phyloP scores from a whole-genome alignment of 2,888 invertebrate species.

The Fabriciana adippe region DNA sequence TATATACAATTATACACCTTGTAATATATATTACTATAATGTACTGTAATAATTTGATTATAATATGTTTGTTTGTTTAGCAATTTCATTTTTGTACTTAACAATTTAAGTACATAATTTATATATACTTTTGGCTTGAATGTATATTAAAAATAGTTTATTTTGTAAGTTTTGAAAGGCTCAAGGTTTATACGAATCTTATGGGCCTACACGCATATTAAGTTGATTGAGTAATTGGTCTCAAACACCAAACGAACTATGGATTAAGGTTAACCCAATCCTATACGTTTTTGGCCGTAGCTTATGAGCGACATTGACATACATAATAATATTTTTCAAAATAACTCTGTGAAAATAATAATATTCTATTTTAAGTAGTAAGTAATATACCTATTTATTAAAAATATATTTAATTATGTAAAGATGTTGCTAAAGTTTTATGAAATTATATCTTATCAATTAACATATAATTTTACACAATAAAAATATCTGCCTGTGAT shows the following conservation, averaged over 20 bases:
- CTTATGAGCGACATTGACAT: conserved; percentile 10
- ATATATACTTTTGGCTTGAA: background rate
- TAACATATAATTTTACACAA: background rate
- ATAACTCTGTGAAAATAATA: background rate
- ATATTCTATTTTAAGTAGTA: background rate
- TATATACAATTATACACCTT: no score
- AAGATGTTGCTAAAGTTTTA: background rate
- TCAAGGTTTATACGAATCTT: conserved; percentile 1
- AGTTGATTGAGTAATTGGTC: conserved; percentile 24
- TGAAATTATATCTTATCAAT: background rate
- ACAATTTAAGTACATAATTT: no score
- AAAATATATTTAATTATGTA: background rate
- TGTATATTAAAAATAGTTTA: conserved; percentile 1
- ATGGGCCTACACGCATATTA: conserved; percentile 20
- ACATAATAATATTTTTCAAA: background rate
- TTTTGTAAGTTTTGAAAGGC: conserved; percentile 19
- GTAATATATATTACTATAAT: no score
- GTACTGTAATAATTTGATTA: no score
- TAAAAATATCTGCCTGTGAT: background rate
- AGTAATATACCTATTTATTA: no score
- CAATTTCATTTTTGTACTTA: no score
- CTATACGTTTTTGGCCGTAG: background rate
- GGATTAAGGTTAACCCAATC: conserved; percentile 22
- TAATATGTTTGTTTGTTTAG: no score
- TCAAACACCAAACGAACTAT: background rate